phyloP scores from a whole-genome alignment of 2,113 vertebrate genomes.

The Struthidea cinerea region DNA sequence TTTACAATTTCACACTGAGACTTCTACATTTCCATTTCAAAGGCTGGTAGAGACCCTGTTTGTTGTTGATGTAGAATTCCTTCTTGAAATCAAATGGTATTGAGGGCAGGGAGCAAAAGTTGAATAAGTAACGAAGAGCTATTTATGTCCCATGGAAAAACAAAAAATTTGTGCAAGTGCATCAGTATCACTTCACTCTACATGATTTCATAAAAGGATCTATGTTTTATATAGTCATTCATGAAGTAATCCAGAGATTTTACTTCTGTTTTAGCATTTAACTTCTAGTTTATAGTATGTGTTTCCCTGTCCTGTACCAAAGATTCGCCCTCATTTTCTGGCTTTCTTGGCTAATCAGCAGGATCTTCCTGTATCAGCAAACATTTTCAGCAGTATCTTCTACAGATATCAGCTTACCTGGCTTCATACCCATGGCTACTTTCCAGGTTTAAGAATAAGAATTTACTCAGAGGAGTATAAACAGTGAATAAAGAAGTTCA shows the following conservation, averaged over 20 bases:
- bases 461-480: background rate
- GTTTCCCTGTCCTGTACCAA: background rate
- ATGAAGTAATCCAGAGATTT: background rate
- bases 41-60: background rate
- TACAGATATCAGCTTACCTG: background rate
- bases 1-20: constrained; percentile 3
- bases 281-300: background rate
- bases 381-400: background rate
- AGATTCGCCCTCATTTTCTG: background rate
- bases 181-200: background rate
- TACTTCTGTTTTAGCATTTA: background rate
- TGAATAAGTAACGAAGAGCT: background rate
- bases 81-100: constrained; percentile 8
- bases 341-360: background rate
- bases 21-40: constrained; percentile 49
- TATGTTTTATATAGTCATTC: background rate
- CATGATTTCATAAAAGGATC: background rate
- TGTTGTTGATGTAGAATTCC: constrained; percentile 11
- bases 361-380: background rate
- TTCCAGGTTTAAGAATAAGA: background rate
- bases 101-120: background rate
- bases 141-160: background rate
- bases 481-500: background rate
- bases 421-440: background rate
- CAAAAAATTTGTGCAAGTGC: background rate